Percentiles rank a stretch among this genome's conserved stretches.
These are phyloP conservation scores for Rapana venosa DNA, from an alignment of 2,888 invertebrate genomes.

Conservation along the genomic window DNA sequence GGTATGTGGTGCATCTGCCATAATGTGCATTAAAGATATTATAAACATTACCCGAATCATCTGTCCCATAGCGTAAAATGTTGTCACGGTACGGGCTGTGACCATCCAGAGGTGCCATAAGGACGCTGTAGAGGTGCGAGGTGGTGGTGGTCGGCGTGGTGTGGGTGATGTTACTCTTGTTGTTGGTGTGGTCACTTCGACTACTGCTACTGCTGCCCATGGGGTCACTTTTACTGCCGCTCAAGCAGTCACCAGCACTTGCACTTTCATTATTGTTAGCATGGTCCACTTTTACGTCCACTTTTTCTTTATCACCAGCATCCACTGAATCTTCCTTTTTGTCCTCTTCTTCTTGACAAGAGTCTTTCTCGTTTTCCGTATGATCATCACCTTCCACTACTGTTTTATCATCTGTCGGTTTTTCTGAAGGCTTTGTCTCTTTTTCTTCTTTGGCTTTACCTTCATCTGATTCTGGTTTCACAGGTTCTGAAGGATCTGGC, in stretches of 20 bases:
- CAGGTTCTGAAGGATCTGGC: not conserved
- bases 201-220: conserved; percentile 1
- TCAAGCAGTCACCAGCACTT: not conserved
- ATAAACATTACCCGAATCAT: conserved; percentile 8
- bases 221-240: not conserved
- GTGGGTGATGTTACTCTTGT: not conserved
- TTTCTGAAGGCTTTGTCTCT: conserved; percentile 6
- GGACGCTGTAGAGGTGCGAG: conserved; percentile 27
- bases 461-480: conserved; percentile 27
- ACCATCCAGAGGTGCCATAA: conserved; percentile 29
- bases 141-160: conserved; percentile 36
- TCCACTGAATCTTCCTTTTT: not conserved
- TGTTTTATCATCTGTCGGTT: not conserved
- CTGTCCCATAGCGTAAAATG: not conserved
- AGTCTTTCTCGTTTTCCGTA: conserved; percentile 26
- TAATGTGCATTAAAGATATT: not conserved
- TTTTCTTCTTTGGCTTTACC: conserved; percentile 22
- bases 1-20: not conserved
- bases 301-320: not conserved
- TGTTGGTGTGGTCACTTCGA: not conserved
- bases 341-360: conserved; percentile 32
- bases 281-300: not conserved
- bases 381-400: not conserved
- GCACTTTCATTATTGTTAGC: conserved; percentile 3
- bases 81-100: conserved; percentile 17